A percentile compares a stretch with the other conserved stretches of the same genome.
phyloP scores from a whole-genome alignment of 2,113 vertebrate species.

The Mobula hypostoma region DNA sequence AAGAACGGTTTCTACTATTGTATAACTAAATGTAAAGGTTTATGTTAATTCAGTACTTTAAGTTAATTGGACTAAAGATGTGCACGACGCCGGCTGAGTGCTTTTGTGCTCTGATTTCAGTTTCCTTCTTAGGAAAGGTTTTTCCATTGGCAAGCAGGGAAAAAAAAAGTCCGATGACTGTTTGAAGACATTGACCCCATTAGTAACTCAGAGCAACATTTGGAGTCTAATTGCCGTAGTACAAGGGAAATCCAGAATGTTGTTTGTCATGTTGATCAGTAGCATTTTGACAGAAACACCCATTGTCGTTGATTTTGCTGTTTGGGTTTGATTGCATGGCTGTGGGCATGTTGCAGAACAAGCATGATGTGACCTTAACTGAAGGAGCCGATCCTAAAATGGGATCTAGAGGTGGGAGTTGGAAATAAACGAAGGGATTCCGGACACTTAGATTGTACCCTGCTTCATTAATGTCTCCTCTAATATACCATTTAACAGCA shows the following conservation, averaged over 20 bases:
- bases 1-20: background rate
- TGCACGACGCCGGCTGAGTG: background rate
- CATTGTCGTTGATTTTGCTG: background rate
- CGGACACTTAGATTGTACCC: background rate
- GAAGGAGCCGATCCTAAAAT: background rate
- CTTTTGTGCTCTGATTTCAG: background rate
- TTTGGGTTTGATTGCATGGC: background rate
- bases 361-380: background rate
- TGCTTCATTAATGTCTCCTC: background rate
- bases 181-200: background rate
- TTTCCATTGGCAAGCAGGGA: background rate
- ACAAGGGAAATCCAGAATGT: background rate
- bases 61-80: background rate
- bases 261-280: background rate
- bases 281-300: background rate
- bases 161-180: background rate
- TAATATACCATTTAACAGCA: background rate
- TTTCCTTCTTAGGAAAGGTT: background rate
- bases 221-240: background rate
- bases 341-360: background rate
- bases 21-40: background rate
- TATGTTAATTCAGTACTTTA: background rate
- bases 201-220: background rate
- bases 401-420: background rate
- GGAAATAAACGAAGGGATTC: background rate